Conservation (phyloP, 2,888 invertebrate species). For the Athripsodes cinereus region DNA sequence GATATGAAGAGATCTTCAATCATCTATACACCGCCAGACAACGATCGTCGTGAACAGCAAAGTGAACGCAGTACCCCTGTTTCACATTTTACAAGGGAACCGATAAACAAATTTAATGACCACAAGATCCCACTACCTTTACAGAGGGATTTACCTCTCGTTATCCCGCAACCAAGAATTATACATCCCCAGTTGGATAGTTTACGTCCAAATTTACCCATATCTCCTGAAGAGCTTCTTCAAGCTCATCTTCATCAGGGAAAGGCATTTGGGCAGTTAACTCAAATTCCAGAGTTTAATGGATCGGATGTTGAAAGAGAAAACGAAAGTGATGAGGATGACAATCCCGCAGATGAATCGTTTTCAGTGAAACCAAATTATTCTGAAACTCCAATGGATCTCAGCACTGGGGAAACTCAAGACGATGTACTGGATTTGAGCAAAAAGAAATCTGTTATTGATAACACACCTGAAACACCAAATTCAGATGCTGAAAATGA, state of each 20-base stretch:
- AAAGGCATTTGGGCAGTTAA: slow-evolving; percentile 58
- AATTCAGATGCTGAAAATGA: slow-evolving; percentile 37
- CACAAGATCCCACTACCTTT: slow-evolving; percentile 32
- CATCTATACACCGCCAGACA: slow-evolving; percentile 50
- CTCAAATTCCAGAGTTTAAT: slow-evolving; percentile 47
- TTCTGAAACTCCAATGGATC: slow-evolving; percentile 55
- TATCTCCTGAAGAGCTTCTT: slow-evolving; percentile 40
- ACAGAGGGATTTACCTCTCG: slow-evolving; percentile 33
- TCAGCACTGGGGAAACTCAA: slow-evolving; percentile 54
- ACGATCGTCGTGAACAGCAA: slow-evolving; percentile 41
- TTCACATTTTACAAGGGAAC: slow-evolving; percentile 38
- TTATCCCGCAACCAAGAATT: slow-evolving; percentile 26
- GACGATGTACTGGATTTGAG: slow-evolving; percentile 74
- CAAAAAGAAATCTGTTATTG: slow-evolving; percentile 56
- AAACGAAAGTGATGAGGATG: slow-evolving; percentile 42
- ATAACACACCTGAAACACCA: slow-evolving; percentile 33
- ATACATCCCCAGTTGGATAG: slow-evolving; percentile 33
- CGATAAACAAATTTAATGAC: slow-evolving; percentile 42
- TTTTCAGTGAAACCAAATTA: slow-evolving; percentile 13
- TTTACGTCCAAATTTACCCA: slow-evolving; percentile 33
- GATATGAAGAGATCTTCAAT: slow-evolving; percentile 52
- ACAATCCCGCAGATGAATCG: slow-evolving; percentile 24
- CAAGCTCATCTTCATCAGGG: slow-evolving; percentile 53
- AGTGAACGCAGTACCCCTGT: slow-evolving; percentile 41
- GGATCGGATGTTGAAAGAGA: slow-evolving; percentile 38